These are phyloP conservation scores for Spheniscus mendiculus DNA, from an alignment of 2,113 vertebrate genomes.

Conservation along the genomic window DNA sequence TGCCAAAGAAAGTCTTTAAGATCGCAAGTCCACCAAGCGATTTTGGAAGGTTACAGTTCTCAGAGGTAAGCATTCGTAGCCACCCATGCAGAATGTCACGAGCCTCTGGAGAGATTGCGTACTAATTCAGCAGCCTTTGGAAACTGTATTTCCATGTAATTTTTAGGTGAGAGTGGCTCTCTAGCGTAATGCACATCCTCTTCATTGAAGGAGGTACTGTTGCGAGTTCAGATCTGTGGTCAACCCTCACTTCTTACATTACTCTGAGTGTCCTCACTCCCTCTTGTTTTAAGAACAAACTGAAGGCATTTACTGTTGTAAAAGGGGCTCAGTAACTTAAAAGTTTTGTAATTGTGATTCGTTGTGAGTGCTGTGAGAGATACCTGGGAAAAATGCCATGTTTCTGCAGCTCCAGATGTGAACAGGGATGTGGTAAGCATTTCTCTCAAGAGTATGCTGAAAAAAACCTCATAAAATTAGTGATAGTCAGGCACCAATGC, in stretches of 20 bases:
- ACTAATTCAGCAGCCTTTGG: neutral
- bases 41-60: conserved; percentile 90
- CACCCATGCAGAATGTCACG: neutral
- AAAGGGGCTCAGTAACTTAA: neutral
- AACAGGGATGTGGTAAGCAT: neutral
- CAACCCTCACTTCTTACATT: neutral
- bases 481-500: neutral
- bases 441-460: neutral
- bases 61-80: conserved; percentile 79
- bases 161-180: neutral
- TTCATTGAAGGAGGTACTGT: neutral
- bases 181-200: no score
- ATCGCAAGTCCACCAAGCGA: conserved; percentile 85
- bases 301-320: neutral
- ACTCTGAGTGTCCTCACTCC: neutral
- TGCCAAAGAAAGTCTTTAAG: conserved; percentile 92
- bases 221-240: neutral
- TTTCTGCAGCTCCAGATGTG: neutral
- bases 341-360: neutral
- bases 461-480: neutral
- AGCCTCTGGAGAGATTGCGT: neutral
- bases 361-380: neutral
- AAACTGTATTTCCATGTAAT: neutral
- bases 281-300: neutral
- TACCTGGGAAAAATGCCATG: neutral